Evolutionary conservation across 1,140 invertebrate genomes (phyloP).

Genomic region (Drosophila insularis): DNA sequence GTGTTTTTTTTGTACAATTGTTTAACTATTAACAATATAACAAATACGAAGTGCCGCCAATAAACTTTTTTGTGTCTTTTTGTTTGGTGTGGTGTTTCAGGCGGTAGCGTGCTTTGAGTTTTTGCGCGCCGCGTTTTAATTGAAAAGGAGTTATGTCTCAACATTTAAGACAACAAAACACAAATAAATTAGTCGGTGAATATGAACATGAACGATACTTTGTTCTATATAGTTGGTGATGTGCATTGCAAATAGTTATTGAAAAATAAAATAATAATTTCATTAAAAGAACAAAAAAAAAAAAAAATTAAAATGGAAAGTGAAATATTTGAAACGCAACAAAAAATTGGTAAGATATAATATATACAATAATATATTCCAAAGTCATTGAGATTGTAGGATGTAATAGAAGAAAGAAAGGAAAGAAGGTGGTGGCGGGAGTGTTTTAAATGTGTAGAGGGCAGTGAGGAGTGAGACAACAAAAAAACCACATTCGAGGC

Average conservation of each 20-base stretch:
- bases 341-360: too few species aligned
- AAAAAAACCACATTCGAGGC: conserved; percentile 43
- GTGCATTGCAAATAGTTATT: not conserved
- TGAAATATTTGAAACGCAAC: too few species aligned
- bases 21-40: conserved; percentile 37
- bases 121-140: conserved; percentile 69
- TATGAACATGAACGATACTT: conserved; percentile 1
- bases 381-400: conserved; percentile 43
- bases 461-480: not conserved
- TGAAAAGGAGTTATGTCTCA: conserved; percentile 33
- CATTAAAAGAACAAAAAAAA: too few species aligned
- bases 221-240: too few species aligned
- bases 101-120: conserved; percentile 24
- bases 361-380: not conserved
- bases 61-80: conserved; percentile 1
- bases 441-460: not conserved
- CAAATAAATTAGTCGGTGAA: conserved; percentile 34
- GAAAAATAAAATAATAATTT: too few species aligned
- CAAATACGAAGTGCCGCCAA: conserved; percentile 25
- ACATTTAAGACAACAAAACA: conserved; percentile 32
- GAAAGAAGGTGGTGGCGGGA: not conserved
- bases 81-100: conserved; percentile 21
- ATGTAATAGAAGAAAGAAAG: conserved; percentile 23
- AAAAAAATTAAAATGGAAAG: too few species aligned
- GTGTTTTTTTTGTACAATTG: conserved; percentile 4